These are phyloP conservation scores for Phyllopteryx taeniolatus DNA, from an alignment of 2,113 vertebrate genomes.

Conservation along the genomic window DNA sequence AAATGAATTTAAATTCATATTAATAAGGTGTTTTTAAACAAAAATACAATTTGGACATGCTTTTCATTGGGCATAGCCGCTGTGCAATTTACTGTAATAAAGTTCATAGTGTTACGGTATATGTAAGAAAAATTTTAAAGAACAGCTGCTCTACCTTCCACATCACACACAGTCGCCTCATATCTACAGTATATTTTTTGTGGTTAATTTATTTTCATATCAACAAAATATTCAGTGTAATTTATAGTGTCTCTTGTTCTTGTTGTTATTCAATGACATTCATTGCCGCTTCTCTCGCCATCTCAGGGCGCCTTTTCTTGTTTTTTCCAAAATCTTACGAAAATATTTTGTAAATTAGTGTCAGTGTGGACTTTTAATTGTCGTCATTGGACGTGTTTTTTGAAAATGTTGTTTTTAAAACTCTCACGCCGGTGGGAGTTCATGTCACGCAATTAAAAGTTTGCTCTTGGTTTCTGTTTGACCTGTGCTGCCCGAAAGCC, in stretches of 20 bases:
- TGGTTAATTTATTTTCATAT: neutral
- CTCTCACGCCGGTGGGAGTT: neutral
- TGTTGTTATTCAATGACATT: constrained; percentile 2
- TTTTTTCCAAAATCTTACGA: neutral
- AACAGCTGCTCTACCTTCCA: neutral
- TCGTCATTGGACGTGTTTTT: neutral
- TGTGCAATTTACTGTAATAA: neutral
- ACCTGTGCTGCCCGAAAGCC: neutral
- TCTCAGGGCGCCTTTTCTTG: neutral
- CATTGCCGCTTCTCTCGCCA: constrained; percentile 4
- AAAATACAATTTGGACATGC: neutral
- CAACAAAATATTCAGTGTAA: neutral
- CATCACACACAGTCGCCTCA: neutral
- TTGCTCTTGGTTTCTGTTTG: neutral
- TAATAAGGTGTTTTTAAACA: no score
- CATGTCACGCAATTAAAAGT: constrained; percentile 4
- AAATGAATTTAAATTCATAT: neutral
- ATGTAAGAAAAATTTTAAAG: neutral
- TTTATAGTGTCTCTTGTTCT: neutral
- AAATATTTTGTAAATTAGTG: neutral
- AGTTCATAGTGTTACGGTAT: neutral
- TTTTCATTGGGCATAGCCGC: neutral
- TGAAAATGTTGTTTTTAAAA: neutral
- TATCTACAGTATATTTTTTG: neutral
- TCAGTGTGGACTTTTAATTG: neutral